Conservation (phyloP, 2,113 vertebrate species). For the Tragelaphus buxtoni region DNA sequence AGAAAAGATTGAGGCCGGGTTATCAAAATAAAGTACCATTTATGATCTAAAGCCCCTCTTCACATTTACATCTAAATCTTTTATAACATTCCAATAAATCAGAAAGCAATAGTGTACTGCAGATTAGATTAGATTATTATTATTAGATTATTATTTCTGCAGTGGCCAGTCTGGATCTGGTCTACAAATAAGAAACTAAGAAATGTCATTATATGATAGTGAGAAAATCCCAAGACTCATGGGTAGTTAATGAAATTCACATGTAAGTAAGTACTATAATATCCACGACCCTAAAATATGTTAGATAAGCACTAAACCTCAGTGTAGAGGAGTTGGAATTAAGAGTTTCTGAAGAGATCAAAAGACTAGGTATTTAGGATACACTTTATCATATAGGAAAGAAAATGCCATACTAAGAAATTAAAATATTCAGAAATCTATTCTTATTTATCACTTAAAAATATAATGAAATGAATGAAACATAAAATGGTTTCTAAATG, state of each 20-base stretch:
- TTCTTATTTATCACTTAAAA: not conserved
- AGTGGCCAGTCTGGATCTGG: not conserved
- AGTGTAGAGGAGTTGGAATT: not conserved
- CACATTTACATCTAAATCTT: not conserved
- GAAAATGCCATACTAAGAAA: not conserved
- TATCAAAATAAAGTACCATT: conserved; percentile 19
- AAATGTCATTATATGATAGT: not conserved
- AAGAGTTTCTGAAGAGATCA: not conserved
- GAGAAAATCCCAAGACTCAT: not conserved
- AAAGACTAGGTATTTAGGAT: not conserved
- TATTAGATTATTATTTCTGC: not conserved
- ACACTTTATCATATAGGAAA: not conserved
- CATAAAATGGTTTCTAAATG: not conserved
- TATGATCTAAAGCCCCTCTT: not conserved
- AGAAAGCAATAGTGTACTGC: not conserved
- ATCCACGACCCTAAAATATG: not conserved
- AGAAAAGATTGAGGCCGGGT: not conserved
- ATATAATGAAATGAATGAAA: not conserved
- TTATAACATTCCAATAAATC: not conserved
- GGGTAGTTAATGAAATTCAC: not conserved
- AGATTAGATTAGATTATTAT: no score
- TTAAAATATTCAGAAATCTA: not conserved
- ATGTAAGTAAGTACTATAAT: not conserved
- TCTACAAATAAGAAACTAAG: not conserved
- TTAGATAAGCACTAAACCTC: not conserved